Percentiles rank a stretch among this genome's conserved stretches.
Conservation (phyloP, 2,888 invertebrate species). For the Lacanobia wlatinum region DNA sequence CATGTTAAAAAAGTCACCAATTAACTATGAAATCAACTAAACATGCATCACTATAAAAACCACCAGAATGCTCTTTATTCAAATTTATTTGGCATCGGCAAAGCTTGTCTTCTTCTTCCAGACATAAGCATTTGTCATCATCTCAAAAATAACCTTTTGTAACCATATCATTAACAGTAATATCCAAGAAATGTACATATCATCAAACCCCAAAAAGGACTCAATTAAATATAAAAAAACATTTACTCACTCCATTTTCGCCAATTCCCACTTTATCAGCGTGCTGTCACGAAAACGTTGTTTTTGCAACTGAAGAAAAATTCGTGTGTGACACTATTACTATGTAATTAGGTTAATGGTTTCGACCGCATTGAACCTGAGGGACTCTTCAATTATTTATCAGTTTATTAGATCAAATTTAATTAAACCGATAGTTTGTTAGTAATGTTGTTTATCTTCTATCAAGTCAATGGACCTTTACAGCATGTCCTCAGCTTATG, state of each 20-base stretch:
- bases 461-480: too few relatives aligned
- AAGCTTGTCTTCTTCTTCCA: too few relatives aligned
- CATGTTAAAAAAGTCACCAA: too few relatives aligned
- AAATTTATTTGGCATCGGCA: too few relatives aligned
- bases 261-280: slow-evolving; percentile 1
- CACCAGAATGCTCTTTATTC: not conserved
- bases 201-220: not conserved
- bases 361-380: slow-evolving; percentile 14
- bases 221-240: not conserved
- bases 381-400: slow-evolving; percentile 52
- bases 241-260: slow-evolving; percentile 50
- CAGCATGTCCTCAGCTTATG: too few relatives aligned
- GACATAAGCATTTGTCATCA: too few relatives aligned
- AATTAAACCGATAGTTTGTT: slow-evolving; percentile 41
- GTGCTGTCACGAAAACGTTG: slow-evolving; percentile 38
- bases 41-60: not conserved
- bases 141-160: too few relatives aligned
- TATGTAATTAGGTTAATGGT: slow-evolving; percentile 63
- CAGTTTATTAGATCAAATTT: slow-evolving; percentile 51
- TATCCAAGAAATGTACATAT: too few relatives aligned
- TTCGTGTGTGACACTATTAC: slow-evolving; percentile 16
- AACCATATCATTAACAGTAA: too few relatives aligned
- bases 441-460: slow-evolving; percentile 33
- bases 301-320: slow-evolving; percentile 48
- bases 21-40: too few relatives aligned